Percentiles rank a stretch among this genome's conserved stretches.
phyloP scores from a whole-genome alignment of 2,113 vertebrate genomes.

The Dermatemys mawii region DNA sequence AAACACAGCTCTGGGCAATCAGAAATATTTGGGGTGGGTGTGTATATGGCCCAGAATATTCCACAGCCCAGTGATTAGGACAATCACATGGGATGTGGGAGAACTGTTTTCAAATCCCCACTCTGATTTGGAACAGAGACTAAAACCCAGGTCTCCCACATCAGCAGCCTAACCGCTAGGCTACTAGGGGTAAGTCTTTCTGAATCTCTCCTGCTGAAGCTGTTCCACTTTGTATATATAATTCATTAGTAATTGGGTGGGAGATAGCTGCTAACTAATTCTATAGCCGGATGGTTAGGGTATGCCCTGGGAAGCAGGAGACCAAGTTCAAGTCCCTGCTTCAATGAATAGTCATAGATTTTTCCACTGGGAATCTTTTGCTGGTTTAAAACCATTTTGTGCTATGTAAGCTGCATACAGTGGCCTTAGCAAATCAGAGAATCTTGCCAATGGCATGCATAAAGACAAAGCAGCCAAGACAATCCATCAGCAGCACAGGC shows the following conservation, averaged over 20 bases:
- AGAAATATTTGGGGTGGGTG: not conserved
- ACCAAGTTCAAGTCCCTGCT: not conserved
- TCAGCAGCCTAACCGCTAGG: not conserved
- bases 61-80: not conserved
- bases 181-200: not conserved
- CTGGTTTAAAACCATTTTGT: not conserved
- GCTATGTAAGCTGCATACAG: not conserved
- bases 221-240: not conserved
- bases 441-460: not conserved
- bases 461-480: not conserved
- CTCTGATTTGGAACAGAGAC: not conserved
- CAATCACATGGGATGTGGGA: not conserved
- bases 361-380: not conserved
- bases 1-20: not conserved
- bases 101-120: not conserved
- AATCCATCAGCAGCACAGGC: not conserved
- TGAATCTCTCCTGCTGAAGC: not conserved
- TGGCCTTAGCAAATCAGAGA: not conserved
- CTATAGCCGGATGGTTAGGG: not conserved
- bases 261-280: not conserved
- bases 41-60: not conserved
- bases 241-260: not conserved
- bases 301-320: not conserved
- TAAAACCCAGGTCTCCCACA: not conserved
- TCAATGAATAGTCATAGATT: not conserved